Base-by-base conservation (phyloP, 2,888 invertebrate species). In the Phrixothrix hirtus region DNA sequence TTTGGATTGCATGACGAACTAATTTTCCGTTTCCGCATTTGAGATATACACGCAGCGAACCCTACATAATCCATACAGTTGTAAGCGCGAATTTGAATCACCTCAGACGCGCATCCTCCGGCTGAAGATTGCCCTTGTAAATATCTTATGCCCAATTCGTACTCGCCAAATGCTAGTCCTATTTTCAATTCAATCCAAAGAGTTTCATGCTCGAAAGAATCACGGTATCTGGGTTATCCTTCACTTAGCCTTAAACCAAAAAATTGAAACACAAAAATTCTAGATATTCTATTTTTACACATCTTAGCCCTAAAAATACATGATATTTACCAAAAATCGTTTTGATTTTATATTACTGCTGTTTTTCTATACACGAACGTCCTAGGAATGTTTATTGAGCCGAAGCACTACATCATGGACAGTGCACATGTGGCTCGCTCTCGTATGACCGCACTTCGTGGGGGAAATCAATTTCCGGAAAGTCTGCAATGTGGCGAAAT, bases 111-210 rank as follows among this genome's bases (percentile, higher is more conserved):
- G 55, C 54, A 50, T 45, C 57, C 46, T 47, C 48, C 44, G 44
- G 42, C 36, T 50, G 57, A 58, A 67, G 66, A 70, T 69, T 70
- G 67, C 63, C 59, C 64, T 64, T 68, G 66, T 72, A 69, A 72
- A 72, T 72, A 71, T 71, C 66, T 70, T 69, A 72, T 72, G 68
- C 67, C 64, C 70, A 70, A 71, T 71, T 71, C 71, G 66, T 69
- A 60, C 61, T 61, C 65, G 37, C 48, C 17, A 41, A 54, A 44
- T 38, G 38, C 54, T 34, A 26, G 62, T 60, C 64, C 61, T 61
- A 62, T 68, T 67, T 69, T 63, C 69, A 65, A 71, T 71, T 71
- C 71, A 68, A 71, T 71, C 70, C 63, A 59, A 62, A 69, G 38
- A 43, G 46, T 44, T 51, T 43, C 48, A 44, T 37, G 51, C 42